phyloP scores from a whole-genome alignment of 2,888 invertebrate genomes.

The Rhingia campestris region DNA sequence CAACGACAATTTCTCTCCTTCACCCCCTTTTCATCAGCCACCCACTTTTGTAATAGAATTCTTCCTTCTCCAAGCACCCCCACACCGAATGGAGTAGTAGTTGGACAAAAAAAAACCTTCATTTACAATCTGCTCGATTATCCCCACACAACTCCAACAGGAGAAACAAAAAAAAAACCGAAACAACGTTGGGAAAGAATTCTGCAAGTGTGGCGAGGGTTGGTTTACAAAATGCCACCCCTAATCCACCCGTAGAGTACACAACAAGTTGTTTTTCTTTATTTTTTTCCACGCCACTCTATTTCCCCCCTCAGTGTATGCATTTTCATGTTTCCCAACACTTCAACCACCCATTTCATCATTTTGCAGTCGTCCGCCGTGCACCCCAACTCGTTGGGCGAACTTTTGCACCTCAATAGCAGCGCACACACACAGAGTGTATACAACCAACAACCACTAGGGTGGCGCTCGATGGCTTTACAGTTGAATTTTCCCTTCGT shows the following conservation, averaged over 20 bases:
- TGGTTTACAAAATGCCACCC: constrained; percentile 38
- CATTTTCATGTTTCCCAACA: constrained; percentile 61
- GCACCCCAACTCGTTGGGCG: background rate
- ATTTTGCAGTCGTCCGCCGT: background rate
- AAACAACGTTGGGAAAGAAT: background rate
- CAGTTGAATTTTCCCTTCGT: constrained; percentile 60
- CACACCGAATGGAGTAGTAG: too few relatives aligned
- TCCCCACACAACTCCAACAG: constrained; percentile 49
- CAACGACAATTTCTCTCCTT: constrained; percentile 63
- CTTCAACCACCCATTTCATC: constrained; percentile 36
- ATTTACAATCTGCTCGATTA: constrained; percentile 74
- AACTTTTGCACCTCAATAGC: constrained; percentile 64
- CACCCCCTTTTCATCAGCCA: constrained; percentile 11
- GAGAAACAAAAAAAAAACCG: constrained; percentile 10
- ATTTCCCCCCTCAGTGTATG: constrained; percentile 24
- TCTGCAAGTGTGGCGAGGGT: background rate
- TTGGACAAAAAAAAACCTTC: constrained; percentile 42
- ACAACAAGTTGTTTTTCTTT: constrained; percentile 73
- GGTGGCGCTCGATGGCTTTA: constrained; percentile 58
- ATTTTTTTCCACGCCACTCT: constrained; percentile 9
- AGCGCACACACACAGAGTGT: background rate
- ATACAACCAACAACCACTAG: constrained; percentile 35
- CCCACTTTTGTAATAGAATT: constrained; percentile 44
- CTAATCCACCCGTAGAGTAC: constrained; percentile 59
- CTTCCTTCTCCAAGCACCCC: background rate